phyloP scores from a whole-genome alignment of 2,888 invertebrate genomes.

The Hipparchia sbordonii region DNA sequence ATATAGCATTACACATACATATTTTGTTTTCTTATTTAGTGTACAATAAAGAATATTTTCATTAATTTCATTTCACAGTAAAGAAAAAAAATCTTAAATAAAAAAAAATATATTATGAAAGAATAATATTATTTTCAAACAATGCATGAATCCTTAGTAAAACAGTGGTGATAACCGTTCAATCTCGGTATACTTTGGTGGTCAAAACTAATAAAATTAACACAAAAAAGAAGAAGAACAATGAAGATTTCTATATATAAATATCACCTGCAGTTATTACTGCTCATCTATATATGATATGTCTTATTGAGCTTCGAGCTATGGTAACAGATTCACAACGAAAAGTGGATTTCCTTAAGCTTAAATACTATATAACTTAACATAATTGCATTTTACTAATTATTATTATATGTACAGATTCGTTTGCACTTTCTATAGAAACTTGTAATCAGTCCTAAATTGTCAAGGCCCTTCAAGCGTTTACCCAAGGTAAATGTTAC shows the following conservation, averaged over 20 bases:
- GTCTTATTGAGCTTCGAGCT: constrained; percentile 73
- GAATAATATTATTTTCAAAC: too few relatives aligned
- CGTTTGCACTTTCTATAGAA: constrained; percentile 55
- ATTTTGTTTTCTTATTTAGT: too few relatives aligned
- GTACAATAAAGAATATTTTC: too few relatives aligned
- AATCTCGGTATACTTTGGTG: too few relatives aligned
- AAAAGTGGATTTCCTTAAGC: constrained; percentile 50
- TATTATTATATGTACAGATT: constrained; percentile 64
- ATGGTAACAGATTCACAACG: constrained; percentile 69
- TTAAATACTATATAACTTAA: constrained; percentile 38
- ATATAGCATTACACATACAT: too few relatives aligned
- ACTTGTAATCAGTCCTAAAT: constrained; percentile 52
- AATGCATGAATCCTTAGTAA: too few relatives aligned
- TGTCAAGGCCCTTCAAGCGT: constrained; percentile 20
- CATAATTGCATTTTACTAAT: constrained; percentile 57
- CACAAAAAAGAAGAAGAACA: constrained; percentile 26
- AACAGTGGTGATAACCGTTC: too few relatives aligned
- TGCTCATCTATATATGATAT: constrained; percentile 62
- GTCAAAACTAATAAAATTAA: constrained; percentile 30
- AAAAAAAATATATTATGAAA: too few relatives aligned
- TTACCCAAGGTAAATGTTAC: constrained; percentile 3
- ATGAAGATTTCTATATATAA: constrained; percentile 33
- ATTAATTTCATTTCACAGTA: too few relatives aligned
- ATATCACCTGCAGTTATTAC: constrained; percentile 33
- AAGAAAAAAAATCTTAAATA: too few relatives aligned